Percentiles rank a stretch among this genome's conserved stretches.
Conservation (phyloP, 2,888 invertebrate genomes). For the Melanotus villosus region DNA sequence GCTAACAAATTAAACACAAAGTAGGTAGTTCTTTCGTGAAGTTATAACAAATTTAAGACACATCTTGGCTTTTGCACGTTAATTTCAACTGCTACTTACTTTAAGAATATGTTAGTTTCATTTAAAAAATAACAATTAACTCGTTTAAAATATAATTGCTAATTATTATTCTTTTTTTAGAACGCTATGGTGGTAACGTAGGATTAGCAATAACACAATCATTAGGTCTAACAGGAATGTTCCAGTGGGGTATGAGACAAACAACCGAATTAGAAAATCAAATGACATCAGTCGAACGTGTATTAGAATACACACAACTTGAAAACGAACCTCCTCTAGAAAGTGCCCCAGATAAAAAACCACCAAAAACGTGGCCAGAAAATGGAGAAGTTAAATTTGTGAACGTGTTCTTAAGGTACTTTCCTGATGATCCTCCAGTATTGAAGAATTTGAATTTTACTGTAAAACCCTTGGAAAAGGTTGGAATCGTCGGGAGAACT, state of each 20-base stretch:
- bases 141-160: too few species aligned
- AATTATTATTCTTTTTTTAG: neutral
- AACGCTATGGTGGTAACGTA: conserved; percentile 61
- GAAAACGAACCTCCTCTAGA: conserved; percentile 77
- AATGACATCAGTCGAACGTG: conserved; percentile 92
- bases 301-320: conserved; percentile 66
- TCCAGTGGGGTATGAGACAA: conserved; percentile 87
- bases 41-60: too few species aligned
- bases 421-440: conserved; percentile 80
- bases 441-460: conserved; percentile 79
- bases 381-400: conserved; percentile 79
- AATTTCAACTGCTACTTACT: too few species aligned
- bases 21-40: too few species aligned
- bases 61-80: too few species aligned
- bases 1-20: too few species aligned
- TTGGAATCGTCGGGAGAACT: too few species aligned
- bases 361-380: conserved; percentile 83
- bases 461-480: conserved; percentile 79
- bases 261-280: conserved; percentile 75
- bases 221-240: conserved; percentile 70
- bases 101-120: too few species aligned
- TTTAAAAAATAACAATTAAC: too few species aligned
- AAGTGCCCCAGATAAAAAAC: conserved; percentile 77
- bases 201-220: conserved; percentile 66
- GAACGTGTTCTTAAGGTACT: conserved; percentile 80